Base-by-base conservation (phyloP, 2,113 vertebrate genomes). In the Narcine bancroftii region DNA sequence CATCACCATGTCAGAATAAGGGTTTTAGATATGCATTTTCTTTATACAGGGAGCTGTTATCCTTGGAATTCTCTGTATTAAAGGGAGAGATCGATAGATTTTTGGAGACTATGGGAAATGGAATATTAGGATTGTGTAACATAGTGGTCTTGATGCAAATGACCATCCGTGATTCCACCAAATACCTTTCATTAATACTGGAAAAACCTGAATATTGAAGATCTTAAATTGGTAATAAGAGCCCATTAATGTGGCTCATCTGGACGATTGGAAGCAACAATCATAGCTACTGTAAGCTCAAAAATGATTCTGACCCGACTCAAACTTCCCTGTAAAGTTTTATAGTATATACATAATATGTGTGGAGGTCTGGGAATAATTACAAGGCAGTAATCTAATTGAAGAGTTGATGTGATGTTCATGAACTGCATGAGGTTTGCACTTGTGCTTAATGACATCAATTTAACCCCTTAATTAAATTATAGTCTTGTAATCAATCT, bases 371-470 rank as follows among this genome's bases (percentile, higher is more conserved):
- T 85, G 81, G 81, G 81, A 85, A 53, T 85, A 85, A 85, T 85
- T 85, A 85, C 50, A 60, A 85, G 50, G 50, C 81, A 85, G 81
- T 85, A 85, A 56, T 85, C 81, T 85, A 85, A 85, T 85, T 85
- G 81, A 60, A 53, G 81, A 17, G 11, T 85, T 85, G 81, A 85
- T 60, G 81, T 36, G 50, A 60, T 56, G 81, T 85, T 60, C 81
- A 85, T 56, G 81, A 85, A 85, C 81, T 56, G 81, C 53, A 56
- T 36, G 50, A 85, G 81, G 50, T 85, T 85, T 85, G 81, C 81
- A 85, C 81, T 85, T 60, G 50, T n/a, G 50, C 53, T 85, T 56
- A 85, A 85, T 85, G 81, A 85, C 81, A 85, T 85, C 81, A 85
- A n/a, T 85, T 85, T 85, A 85, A 85, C 81, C 53, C 47, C 29